phyloP scores from a whole-genome alignment of 30 jellyfish, hydroid and myxozoan species.

The Chironex yamaguchii region DNA sequence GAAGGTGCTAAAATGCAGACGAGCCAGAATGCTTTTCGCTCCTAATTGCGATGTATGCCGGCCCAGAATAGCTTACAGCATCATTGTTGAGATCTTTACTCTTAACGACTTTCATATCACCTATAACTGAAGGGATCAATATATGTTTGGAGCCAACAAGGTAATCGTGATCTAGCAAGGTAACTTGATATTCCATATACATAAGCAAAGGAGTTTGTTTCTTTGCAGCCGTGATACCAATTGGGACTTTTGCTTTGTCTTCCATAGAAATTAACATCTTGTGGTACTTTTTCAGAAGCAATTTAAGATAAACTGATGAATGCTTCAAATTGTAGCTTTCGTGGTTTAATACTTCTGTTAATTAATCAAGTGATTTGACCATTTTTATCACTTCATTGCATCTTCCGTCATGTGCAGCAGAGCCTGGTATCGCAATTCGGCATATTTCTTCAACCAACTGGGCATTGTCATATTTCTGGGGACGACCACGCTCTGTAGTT shows the following conservation, averaged over 20 bases:
- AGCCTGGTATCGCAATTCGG: conserved; percentile 65
- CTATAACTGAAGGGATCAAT: conserved; percentile 48
- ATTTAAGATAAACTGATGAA: conserved; percentile 58
- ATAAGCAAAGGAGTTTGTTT: conserved; percentile 63
- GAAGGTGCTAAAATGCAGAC: conserved; percentile 56
- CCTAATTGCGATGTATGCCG: conserved; percentile 50
- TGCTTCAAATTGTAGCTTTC: conserved; percentile 68
- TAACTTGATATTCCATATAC: conserved; percentile 71
- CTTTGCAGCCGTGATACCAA: conserved; percentile 73
- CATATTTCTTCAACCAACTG: conserved; percentile 64
- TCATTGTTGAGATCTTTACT: conserved; percentile 65
- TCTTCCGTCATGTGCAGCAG: conserved; percentile 71
- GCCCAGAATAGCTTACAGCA: conserved; percentile 61
- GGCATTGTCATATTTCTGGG: conserved; percentile 45
- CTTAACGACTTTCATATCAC: conserved; percentile 56
- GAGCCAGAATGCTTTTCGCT: conserved; percentile 64
- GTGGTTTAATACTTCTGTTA: conserved; percentile 63
- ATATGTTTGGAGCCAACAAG: conserved; percentile 62
- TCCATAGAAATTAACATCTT: conserved; percentile 39
- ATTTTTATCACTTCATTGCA: conserved; percentile 67
- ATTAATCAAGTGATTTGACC: conserved; percentile 60
- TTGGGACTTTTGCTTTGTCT: conserved; percentile 73
- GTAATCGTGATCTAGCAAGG: conserved; percentile 56
- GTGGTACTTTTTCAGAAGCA: conserved; percentile 50
- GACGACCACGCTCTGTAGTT: conserved; percentile 50